phyloP scores from a whole-genome alignment of 2,113 vertebrate genomes.

The Euleptes europaea region DNA sequence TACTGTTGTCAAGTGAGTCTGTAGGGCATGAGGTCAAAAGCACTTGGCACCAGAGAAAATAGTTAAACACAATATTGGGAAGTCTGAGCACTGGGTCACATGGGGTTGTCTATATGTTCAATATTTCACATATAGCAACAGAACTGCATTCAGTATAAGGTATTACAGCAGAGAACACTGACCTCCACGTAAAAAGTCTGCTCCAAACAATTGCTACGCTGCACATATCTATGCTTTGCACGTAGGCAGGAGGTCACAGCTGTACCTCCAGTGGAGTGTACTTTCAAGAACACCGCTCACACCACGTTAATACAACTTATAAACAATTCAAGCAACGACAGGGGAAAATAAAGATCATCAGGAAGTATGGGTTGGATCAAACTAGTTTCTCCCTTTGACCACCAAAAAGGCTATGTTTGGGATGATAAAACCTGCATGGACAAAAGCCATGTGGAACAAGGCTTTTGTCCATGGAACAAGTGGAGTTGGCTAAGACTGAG shows the following conservation, averaged over 20 bases:
- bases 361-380: too few species aligned
- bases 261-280: neutral
- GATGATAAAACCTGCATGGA: too few species aligned
- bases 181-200: too few species aligned
- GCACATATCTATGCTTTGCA: neutral
- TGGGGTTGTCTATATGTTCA: neutral
- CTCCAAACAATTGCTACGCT: neutral
- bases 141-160: neutral
- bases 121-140: neutral
- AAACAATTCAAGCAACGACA: too few species aligned
- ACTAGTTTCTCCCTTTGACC: too few species aligned
- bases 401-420: too few species aligned
- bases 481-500: too few species aligned
- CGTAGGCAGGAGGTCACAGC: neutral
- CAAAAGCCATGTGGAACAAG: too few species aligned
- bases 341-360: too few species aligned
- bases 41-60: neutral
- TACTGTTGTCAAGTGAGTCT: neutral
- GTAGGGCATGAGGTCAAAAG: slow-evolving; percentile 27
- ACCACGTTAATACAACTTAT: too few species aligned
- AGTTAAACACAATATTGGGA: slow-evolving; percentile 1
- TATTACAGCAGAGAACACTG: neutral
- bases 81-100: neutral
- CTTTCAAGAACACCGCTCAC: too few species aligned
- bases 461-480: too few species aligned